These are phyloP conservation scores for Bombus haemorrhoidalis DNA, from an alignment of 1,140 invertebrate species.

Conservation along the genomic window DNA sequence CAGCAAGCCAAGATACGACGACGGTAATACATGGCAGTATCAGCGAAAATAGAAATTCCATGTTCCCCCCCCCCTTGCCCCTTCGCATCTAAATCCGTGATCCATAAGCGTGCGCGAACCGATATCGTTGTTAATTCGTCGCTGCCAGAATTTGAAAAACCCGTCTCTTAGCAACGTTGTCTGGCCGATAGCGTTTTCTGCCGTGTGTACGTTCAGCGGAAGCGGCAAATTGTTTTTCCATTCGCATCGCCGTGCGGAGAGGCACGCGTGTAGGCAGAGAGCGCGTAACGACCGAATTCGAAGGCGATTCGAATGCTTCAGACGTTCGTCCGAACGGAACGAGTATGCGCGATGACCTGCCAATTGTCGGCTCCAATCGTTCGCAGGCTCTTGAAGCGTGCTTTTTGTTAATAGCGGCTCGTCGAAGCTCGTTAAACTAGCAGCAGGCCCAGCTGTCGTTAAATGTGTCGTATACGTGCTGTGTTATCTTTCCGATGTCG, in stretches of 20 bases:
- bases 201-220: neutral
- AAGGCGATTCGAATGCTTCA: conserved; percentile 58
- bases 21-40: too few species aligned
- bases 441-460: neutral
- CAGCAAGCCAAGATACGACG: too few species aligned
- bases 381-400: conserved; percentile 21
- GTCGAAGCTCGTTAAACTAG: conserved; percentile 21
- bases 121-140: neutral
- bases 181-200: too few species aligned
- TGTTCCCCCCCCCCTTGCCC: neutral
- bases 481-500: conserved; percentile 15
- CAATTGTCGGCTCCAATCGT: conserved; percentile 47
- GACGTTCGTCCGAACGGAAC: conserved; percentile 47
- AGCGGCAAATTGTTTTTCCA: conserved; percentile 26
- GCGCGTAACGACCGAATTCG: conserved; percentile 54
- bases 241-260: conserved; percentile 18
- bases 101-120: neutral
- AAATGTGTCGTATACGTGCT: conserved; percentile 6
- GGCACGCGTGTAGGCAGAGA: conserved; percentile 18
- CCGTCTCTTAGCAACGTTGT: neutral
- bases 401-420: conserved; percentile 47
- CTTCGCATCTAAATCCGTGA: neutral
- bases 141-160: neutral
- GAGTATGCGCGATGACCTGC: conserved; percentile 62
- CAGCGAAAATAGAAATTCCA: too few species aligned